Percentiles rank a stretch among this genome's conserved stretches.
Evolutionary conservation across 2,113 vertebrate species (phyloP).

Genomic region (Oncorhynchus gorbuscha): DNA sequence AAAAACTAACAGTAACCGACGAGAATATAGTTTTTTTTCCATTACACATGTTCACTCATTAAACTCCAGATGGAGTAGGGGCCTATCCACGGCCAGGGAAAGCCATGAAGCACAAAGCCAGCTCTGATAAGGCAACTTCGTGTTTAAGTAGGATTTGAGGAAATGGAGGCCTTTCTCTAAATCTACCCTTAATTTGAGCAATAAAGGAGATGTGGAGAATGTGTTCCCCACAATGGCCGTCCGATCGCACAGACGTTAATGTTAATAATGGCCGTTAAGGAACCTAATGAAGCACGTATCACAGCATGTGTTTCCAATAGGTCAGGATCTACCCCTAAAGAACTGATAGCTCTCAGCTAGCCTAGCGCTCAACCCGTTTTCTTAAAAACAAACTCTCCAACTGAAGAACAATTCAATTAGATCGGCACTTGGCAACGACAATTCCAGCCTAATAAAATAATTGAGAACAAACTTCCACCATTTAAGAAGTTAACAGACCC

Average conservation of each 20-base stretch:
- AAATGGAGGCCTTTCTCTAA: conserved; percentile 9
- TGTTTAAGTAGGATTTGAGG: conserved; percentile 13
- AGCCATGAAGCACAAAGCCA: conserved; percentile 32
- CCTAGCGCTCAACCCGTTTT: conserved; percentile 6
- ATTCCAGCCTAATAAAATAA: conserved; percentile 2
- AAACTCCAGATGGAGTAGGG: conserved; percentile 59
- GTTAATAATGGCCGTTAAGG: conserved; percentile 21
- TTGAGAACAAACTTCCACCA: conserved; percentile 12
- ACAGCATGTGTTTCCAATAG: conserved; percentile 42
- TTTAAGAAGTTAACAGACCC: conserved; percentile 4
- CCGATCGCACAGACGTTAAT: conserved; percentile 35
- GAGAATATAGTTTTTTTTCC: conserved; percentile 53
- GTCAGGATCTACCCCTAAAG: conserved; percentile 21
- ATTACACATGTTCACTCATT: conserved; percentile 57
- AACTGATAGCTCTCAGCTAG: conserved; percentile 6
- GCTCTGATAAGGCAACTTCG: conserved; percentile 16
- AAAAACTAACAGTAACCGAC: conserved; percentile 51
- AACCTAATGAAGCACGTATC: conserved; percentile 38
- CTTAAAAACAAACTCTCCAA: conserved; percentile 15
- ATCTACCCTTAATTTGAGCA: conserved; percentile 5
- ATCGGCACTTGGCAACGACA: background rate
- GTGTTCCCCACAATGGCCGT: conserved; percentile 22
- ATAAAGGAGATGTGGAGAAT: conserved; percentile 29
- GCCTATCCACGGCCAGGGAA: conserved; percentile 25
- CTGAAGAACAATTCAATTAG: conserved; percentile 17